These are phyloP conservation scores for Dendrolimus kikuchii DNA, from an alignment of 1,140 invertebrate species.

Conservation along the genomic window DNA sequence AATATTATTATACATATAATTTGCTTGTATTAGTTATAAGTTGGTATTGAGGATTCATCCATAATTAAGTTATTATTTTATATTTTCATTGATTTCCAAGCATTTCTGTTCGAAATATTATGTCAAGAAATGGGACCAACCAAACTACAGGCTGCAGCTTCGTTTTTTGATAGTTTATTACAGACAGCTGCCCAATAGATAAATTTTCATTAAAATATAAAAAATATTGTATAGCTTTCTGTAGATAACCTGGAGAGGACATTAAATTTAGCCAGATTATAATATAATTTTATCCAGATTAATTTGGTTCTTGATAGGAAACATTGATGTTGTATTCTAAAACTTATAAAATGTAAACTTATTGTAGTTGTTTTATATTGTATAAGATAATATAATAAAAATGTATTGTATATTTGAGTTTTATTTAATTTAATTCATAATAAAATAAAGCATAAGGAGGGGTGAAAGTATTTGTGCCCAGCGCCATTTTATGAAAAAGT, in stretches of 20 bases:
- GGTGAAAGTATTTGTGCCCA: too few relatives aligned
- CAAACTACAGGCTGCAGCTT: neutral
- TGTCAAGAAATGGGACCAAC: constrained; percentile 38
- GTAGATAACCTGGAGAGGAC: too few relatives aligned
- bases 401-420: constrained; percentile 41
- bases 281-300: too few relatives aligned
- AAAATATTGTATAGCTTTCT: too few relatives aligned
- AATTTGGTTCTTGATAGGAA: constrained; percentile 18
- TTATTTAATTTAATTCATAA: neutral
- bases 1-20: too few relatives aligned
- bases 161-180: too few relatives aligned
- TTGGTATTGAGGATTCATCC: constrained; percentile 9
- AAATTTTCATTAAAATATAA: too few relatives aligned
- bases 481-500: too few relatives aligned
- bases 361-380: constrained; percentile 53
- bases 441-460: too few relatives aligned
- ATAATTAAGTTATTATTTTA: constrained; percentile 10
- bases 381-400: constrained; percentile 51
- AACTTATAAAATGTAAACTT: constrained; percentile 30
- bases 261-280: too few relatives aligned
- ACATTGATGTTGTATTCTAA: constrained; percentile 40
- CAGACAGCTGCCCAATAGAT: too few relatives aligned
- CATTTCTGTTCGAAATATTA: too few relatives aligned
- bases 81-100: constrained; percentile 7
- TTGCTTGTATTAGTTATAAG: neutral